Conservation (phyloP, 2,113 vertebrate genomes). For the Thomomys bottae region DNA sequence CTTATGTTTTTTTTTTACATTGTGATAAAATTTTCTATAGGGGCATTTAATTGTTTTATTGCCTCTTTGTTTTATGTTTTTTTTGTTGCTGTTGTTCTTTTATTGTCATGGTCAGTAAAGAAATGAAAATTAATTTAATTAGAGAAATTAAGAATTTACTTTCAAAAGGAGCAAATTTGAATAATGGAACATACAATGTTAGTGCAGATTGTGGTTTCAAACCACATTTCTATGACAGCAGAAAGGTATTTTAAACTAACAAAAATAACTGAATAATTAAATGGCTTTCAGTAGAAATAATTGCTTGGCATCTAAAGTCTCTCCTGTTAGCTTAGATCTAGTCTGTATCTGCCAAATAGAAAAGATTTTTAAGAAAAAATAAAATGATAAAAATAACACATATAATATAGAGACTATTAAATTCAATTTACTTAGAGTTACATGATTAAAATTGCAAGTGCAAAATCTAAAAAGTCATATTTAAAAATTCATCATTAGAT, state of each 20-base stretch:
- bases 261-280: neutral
- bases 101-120: slow-evolving; percentile 55
- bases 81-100: neutral
- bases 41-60: slow-evolving; percentile 56
- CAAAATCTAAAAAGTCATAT: neutral
- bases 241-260: slow-evolving; percentile 54
- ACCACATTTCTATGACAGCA: slow-evolving; percentile 43
- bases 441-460: neutral
- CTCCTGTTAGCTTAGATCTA: slow-evolving; percentile 22
- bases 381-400: slow-evolving; percentile 22
- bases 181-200: slow-evolving; percentile 55
- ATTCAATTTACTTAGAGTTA: neutral
- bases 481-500: neutral
- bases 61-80: slow-evolving; percentile 46
- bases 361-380: neutral
- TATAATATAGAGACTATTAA: neutral
- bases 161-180: slow-evolving; percentile 45
- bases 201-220: slow-evolving; percentile 74
- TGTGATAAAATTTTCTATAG: slow-evolving; percentile 49
- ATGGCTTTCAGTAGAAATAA: neutral
- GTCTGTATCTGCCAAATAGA: slow-evolving; percentile 26
- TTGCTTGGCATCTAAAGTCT: neutral
- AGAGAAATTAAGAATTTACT: slow-evolving; percentile 71
- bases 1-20: slow-evolving; percentile 42
- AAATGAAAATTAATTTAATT: slow-evolving; percentile 74